Percentiles rank a stretch among this genome's conserved stretches.
Conservation (phyloP, 1,140 invertebrate species). For the Drosophila lacteicornis region DNA sequence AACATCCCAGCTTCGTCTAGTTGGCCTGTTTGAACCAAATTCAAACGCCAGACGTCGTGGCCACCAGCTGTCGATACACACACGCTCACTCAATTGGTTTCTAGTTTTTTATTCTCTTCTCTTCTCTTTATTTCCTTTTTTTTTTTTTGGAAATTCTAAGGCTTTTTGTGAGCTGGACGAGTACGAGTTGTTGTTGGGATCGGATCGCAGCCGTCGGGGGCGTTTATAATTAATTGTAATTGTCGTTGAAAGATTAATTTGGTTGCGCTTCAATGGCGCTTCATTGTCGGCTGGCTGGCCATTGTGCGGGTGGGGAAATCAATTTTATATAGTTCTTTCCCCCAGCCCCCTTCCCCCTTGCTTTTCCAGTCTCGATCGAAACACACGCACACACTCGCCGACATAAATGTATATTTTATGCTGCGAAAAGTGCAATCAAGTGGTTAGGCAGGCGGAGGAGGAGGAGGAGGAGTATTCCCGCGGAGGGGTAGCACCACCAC, state of each 20-base stretch:
- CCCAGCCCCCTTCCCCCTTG: not conserved
- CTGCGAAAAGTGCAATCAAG: slow-evolving; percentile 82
- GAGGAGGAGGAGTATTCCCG: slow-evolving; percentile 9
- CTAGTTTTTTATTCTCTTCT: slow-evolving; percentile 4
- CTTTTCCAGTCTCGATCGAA: slow-evolving; percentile 19
- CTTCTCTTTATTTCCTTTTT: slow-evolving; percentile 11
- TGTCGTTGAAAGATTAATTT: slow-evolving; percentile 84
- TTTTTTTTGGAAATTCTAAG: slow-evolving; percentile 41
- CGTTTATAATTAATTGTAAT: slow-evolving; percentile 84
- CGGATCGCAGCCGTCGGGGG: slow-evolving; percentile 58
- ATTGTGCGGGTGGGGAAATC: slow-evolving; percentile 76
- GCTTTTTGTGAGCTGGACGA: slow-evolving; percentile 60
- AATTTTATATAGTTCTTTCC: slow-evolving; percentile 77
- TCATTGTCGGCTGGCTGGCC: slow-evolving; percentile 68
- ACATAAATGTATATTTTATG: slow-evolving; percentile 82
- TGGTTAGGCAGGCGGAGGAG: slow-evolving; percentile 51
- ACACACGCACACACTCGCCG: slow-evolving; percentile 10
- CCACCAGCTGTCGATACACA: slow-evolving; percentile 72
- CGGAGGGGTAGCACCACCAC: slow-evolving; percentile 30
- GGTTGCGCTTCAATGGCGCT: slow-evolving; percentile 83
- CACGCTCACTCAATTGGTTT: slow-evolving; percentile 37
- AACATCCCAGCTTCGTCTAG: slow-evolving; percentile 44
- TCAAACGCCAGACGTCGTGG: slow-evolving; percentile 53
- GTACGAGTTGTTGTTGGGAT: slow-evolving; percentile 39
- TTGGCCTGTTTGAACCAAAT: slow-evolving; percentile 36